These are phyloP conservation scores for Apotomis turbidana DNA, from an alignment of 2,888 invertebrate genomes.

Conservation along the genomic window DNA sequence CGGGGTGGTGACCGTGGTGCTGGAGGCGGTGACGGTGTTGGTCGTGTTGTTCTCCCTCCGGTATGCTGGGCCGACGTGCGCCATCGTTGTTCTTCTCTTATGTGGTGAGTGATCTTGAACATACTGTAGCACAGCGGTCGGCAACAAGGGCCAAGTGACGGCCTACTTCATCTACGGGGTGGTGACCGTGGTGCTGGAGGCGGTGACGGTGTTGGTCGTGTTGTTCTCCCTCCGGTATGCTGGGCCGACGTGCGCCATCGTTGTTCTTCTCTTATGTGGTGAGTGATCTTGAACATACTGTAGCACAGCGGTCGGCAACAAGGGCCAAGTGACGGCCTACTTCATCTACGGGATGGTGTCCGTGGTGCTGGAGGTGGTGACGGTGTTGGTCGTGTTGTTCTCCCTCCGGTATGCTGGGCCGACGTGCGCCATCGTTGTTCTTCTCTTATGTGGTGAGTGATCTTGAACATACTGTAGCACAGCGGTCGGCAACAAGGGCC, in stretches of 20 bases:
- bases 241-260: neutral
- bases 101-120: neutral
- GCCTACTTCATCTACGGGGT: constrained; percentile 38
- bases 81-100: neutral
- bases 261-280: neutral
- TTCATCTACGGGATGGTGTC: constrained; percentile 32
- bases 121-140: too few species aligned
- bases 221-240: neutral
- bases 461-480: too few species aligned
- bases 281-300: neutral
- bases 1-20: constrained; percentile 9
- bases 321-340: too few species aligned
- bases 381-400: neutral
- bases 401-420: too few species aligned
- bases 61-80: neutral
- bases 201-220: neutral
- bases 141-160: too few species aligned
- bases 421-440: neutral
- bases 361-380: neutral
- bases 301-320: too few species aligned
- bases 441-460: neutral
- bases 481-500: too few species aligned
- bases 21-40: neutral
- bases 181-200: neutral
- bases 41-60: neutral